Evolutionary conservation across 2,888 invertebrate genomes (phyloP).

Genomic region (Tenthredo amoena): DNA sequence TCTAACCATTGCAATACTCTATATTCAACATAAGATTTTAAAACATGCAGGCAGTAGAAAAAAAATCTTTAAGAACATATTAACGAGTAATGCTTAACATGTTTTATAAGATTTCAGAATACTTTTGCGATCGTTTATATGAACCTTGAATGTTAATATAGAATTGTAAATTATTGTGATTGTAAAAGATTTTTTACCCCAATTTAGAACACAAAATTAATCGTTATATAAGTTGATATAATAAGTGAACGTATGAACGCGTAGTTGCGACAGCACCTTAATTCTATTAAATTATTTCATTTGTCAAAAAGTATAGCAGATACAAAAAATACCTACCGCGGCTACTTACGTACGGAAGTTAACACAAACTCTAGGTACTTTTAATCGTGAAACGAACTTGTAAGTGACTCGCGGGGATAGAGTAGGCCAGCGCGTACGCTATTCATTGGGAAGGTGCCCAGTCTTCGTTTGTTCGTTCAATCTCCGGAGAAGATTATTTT

Average conservation of each 20-base stretch:
- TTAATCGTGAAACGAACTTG: conserved; percentile 75
- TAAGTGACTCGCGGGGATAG: conserved; percentile 76
- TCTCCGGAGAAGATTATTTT: conserved; percentile 75
- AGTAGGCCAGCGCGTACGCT: conserved; percentile 75
- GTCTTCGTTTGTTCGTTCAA: conserved; percentile 76
- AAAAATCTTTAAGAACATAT: conserved; percentile 24
- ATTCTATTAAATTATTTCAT: conserved; percentile 68
- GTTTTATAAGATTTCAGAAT: conserved; percentile 10
- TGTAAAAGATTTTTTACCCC: not conserved
- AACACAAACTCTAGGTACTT: conserved; percentile 77
- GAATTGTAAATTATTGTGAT: conserved; percentile 10
- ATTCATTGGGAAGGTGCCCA: conserved; percentile 76
- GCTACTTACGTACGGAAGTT: conserved; percentile 81
- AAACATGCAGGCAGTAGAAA: not conserved
- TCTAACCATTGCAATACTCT: conserved; percentile 18
- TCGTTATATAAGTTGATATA: conserved; percentile 5
- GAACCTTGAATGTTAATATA: conserved; percentile 8
- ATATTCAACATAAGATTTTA: not conserved
- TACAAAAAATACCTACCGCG: conserved; percentile 83
- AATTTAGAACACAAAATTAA: conserved; percentile 11
- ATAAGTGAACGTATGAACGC: conserved; percentile 45
- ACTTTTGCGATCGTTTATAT: not conserved
- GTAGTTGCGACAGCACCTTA: conserved; percentile 64
- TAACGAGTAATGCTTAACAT: not conserved
- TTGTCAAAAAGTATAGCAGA: conserved; percentile 72